Evolutionary conservation across 2,113 vertebrate species (phyloP), one percentile per base, ranked within the genome.

Genomic region (Oncorhynchus tshawytscha): DNA sequence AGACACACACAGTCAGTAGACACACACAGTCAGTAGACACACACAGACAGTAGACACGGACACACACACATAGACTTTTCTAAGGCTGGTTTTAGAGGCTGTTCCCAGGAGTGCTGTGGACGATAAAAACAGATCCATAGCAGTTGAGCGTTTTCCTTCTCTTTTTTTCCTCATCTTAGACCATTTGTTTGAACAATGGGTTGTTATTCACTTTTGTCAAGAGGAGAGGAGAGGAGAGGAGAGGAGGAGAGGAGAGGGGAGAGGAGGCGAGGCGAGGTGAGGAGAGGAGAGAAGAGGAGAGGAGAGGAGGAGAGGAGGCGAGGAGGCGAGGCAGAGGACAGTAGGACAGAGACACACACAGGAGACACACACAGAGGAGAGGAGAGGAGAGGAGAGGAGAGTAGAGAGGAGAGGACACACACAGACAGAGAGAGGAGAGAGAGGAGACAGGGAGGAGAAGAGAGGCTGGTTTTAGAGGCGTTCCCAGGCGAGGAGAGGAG

Each of bases 181-280:
- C 77, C 49, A 16, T 78, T 88, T 87, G 88, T 86, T 84, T 81
- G 78, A 89, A 85, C 81, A 81, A 85, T 85, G 85, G 75, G 79
- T 70, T 71, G 84, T 88, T 88, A 84, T 86, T 86, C 76, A 78
- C 77, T 86, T 89, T 87, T 79, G 86, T 85, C 84, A 79, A 77
- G 75, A 78, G 25, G 27, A 27, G 27, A 8, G 25, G 18, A 13
- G 24, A 11, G 64, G 25, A 20, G 0, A 6, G 4, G 25, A 25
- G 25, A 12, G 25, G 24, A 25, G 64, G 12, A 18, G n/a, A 0
- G 11, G 24, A 25, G 15, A 31, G 75, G 20, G 22, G 29, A 31
- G 5, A 5, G 20, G 62, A 11, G 27, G 70, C 65, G 76, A 11
- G 57, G 25, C 2, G 27, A 27, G 27, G 27, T 3, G 27, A 8